phyloP scores from a whole-genome alignment of 2,888 invertebrate genomes.

The Parthenolecanium corni region DNA sequence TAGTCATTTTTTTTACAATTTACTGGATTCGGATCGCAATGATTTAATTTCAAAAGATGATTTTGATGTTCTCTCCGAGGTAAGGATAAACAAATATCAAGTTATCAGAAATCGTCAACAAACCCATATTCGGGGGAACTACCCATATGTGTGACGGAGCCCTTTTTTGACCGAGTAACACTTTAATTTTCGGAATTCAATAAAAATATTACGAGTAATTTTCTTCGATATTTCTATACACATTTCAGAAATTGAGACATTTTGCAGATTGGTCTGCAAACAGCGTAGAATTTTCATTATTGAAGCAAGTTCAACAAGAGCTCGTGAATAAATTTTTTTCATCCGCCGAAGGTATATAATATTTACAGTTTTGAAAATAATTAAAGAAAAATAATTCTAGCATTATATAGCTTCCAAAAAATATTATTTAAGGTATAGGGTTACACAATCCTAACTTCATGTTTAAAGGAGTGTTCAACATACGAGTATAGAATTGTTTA shows the following conservation, averaged over 20 bases:
- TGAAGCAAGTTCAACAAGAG: slow-evolving; percentile 58
- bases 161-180: no score
- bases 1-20: slow-evolving; percentile 56
- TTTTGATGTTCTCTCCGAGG: slow-evolving; percentile 57
- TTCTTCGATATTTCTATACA: no score
- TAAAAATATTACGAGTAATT: no score
- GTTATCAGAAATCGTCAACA: background rate
- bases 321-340: slow-evolving; percentile 56
- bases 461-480: no score
- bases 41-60: slow-evolving; percentile 59
- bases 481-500: no score
- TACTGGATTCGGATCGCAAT: slow-evolving; percentile 59
- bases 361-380: background rate
- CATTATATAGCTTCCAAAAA: no score
- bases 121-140: no score
- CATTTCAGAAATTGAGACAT: slow-evolving; percentile 48
- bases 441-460: no score
- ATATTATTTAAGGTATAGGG: no score
- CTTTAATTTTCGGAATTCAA: no score
- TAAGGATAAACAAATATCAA: slow-evolving; percentile 36
- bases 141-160: no score
- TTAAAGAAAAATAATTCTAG: no score
- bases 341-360: slow-evolving; percentile 16
- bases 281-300: slow-evolving; percentile 58
- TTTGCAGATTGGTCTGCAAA: slow-evolving; percentile 65